A percentile compares a stretch with the other conserved stretches of the same genome.
phyloP scores from a whole-genome alignment of 2,113 vertebrate genomes.

The Phylloscopus whistleri region DNA sequence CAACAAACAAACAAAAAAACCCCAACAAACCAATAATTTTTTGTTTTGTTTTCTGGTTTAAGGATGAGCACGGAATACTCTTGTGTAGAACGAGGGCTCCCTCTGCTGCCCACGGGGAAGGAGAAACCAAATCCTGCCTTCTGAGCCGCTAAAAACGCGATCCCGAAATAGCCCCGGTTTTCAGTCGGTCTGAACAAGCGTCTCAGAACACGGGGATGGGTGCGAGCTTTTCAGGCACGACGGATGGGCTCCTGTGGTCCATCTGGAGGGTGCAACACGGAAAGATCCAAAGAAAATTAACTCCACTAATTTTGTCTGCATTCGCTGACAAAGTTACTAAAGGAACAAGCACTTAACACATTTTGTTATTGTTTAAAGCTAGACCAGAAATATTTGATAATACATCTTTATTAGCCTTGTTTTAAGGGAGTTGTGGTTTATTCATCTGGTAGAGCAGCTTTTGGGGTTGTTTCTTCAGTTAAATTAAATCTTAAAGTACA shows the following conservation, averaged over 20 bases:
- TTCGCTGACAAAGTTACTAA: not conserved
- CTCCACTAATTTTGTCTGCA: too few species aligned
- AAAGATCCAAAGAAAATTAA: not conserved
- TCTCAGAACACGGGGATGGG: not conserved
- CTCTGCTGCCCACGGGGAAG: conserved; percentile 52
- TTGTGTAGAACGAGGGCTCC: conserved; percentile 54
- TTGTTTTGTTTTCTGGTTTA: not conserved
- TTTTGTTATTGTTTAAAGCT: not conserved
- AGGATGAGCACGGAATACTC: not conserved
- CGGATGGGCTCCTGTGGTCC: not conserved
- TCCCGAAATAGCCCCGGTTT: not conserved
- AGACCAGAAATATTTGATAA: not conserved
- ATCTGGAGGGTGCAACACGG: too few species aligned
- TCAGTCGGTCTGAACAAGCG: not conserved
- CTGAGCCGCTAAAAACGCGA: not conserved
- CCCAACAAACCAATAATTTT: not conserved
- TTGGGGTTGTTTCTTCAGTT: not conserved
- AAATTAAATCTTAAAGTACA: not conserved
- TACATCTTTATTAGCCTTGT: not conserved
- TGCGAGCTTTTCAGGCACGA: not conserved
- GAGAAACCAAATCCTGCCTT: not conserved
- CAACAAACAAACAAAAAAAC: not conserved
- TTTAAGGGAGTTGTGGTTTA: not conserved
- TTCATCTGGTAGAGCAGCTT: not conserved
- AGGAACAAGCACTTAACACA: not conserved